Conservation (phyloP, 2,797 vertebrate genomes). For the Molossus alvarezi region DNA sequence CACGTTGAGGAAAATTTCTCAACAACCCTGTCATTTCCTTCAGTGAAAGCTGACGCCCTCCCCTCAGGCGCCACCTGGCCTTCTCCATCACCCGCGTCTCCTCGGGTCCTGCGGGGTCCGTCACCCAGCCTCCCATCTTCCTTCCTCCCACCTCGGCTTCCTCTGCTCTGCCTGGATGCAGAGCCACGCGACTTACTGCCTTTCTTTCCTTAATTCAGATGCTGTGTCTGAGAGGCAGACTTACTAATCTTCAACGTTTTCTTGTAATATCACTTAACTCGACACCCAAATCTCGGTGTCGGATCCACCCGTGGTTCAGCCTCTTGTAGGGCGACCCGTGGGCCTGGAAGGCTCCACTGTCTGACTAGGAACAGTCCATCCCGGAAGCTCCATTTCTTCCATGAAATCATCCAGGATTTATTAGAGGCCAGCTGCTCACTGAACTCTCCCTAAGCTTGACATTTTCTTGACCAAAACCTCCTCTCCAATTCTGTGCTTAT, state of each 20-base stretch:
- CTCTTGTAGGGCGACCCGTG: not conserved
- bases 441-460: not conserved
- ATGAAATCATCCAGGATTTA: slow-evolving; percentile 56
- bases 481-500: not conserved
- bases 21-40: not conserved
- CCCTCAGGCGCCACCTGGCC: not conserved
- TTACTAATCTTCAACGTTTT: not conserved
- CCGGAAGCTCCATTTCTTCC: not conserved
- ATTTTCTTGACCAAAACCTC: slow-evolving; percentile 8
- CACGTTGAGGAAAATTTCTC: not conserved
- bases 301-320: not conserved
- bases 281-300: not conserved
- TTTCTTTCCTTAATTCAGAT: not conserved
- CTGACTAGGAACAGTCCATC: not conserved
- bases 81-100: not conserved
- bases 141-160: not conserved
- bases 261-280: not conserved
- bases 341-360: not conserved
- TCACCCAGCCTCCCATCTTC: not conserved
- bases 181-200: not conserved
- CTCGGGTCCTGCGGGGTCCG: not conserved
- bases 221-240: not conserved
- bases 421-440: slow-evolving; percentile 49
- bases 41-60: not conserved
- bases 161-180: not conserved